Conservation (phyloP, 2,797 vertebrate genomes). For the Urophycis tenuis region DNA sequence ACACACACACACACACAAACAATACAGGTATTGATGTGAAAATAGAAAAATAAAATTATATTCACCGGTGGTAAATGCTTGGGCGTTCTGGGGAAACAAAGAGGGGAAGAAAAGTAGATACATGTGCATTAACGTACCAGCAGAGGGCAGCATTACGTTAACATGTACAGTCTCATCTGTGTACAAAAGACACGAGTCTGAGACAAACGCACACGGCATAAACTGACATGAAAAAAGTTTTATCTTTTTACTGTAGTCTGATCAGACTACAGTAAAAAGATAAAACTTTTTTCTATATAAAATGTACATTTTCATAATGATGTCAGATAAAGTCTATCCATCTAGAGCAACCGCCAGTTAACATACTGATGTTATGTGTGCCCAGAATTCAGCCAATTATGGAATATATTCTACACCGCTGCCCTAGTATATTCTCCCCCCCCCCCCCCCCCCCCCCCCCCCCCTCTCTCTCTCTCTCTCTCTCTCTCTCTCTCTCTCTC, state of each 20-base stretch:
- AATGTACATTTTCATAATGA: no score
- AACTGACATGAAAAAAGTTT: neutral
- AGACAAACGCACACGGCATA: neutral
- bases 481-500: neutral
- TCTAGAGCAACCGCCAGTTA: no score
- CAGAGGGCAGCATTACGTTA: constrained; percentile 49
- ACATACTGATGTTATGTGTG: no score
- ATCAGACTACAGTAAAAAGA: neutral
- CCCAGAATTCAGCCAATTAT: neutral
- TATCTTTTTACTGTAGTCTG: neutral
- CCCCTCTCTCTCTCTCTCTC: neutral
- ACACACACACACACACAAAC: neutral
- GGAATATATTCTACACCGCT: no score
- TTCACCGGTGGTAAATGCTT: constrained; percentile 17
- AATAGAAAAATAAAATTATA: neutral
- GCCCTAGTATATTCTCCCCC: no score
- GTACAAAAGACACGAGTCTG: no score
- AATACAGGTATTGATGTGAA: neutral
- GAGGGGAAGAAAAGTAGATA: constrained; percentile 14
- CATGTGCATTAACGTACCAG: constrained; percentile 20
- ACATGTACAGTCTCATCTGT: neutral
- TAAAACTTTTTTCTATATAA: no score
- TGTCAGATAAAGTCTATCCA: no score
- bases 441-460: no score
- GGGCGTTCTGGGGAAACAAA: constrained; percentile 33